Conservation (phyloP, 2,113 vertebrate genomes). For the Xerus inauris region DNA sequence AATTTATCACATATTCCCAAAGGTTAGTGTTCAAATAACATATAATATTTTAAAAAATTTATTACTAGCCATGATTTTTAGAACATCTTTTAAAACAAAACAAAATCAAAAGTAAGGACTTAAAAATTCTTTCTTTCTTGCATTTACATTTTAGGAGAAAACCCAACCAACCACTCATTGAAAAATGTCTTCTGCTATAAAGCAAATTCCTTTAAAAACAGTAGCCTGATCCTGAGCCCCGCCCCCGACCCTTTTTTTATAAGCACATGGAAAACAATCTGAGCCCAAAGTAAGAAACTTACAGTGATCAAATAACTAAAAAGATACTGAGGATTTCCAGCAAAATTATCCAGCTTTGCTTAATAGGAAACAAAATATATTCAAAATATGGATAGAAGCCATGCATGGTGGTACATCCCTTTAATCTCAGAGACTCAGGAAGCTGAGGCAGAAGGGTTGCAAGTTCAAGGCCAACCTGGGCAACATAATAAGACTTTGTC, state of each 20-base stretch:
- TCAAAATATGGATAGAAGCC: constrained; percentile 4
- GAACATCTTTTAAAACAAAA: constrained; percentile 3
- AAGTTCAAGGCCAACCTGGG: background rate
- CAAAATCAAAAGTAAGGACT: background rate
- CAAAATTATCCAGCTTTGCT: constrained; percentile 41
- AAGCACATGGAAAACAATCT: constrained; percentile 48
- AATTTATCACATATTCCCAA: constrained; percentile 36
- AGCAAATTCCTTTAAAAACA: background rate
- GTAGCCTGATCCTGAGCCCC: background rate
- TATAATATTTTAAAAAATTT: background rate
- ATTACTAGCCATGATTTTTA: background rate
- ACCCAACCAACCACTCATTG: background rate
- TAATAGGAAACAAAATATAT: constrained; percentile 58
- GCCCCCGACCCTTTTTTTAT: no score
- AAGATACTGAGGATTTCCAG: background rate
- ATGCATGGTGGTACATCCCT: background rate
- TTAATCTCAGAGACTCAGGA: background rate
- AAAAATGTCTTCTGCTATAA: constrained; percentile 34
- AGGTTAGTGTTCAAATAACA: constrained; percentile 9
- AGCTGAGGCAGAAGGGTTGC: background rate
- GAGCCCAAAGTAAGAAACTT: constrained; percentile 8
- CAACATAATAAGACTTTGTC: background rate
- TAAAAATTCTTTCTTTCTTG: background rate
- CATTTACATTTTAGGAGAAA: background rate
- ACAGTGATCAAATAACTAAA: constrained; percentile 45